A percentile compares a stretch with the other conserved stretches of the same genome.
These are phyloP conservation scores for Stomorhina lunata DNA, from an alignment of 2,888 invertebrate species.

Conservation along the genomic window DNA sequence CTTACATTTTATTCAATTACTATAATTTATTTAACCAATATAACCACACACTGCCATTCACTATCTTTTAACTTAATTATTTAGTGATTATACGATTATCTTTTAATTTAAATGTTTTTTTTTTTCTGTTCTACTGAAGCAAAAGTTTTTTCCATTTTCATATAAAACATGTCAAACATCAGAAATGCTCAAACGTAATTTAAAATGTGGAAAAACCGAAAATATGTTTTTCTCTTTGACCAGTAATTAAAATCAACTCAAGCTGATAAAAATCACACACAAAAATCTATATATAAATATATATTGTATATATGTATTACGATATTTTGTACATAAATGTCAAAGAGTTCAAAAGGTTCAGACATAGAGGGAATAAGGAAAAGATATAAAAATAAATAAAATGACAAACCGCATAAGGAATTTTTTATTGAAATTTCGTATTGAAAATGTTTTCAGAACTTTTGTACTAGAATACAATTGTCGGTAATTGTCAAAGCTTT, in stretches of 20 bases:
- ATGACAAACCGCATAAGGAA: slow-evolving; percentile 41
- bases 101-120: slow-evolving; percentile 18
- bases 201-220: slow-evolving; percentile 22
- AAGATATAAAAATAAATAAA: slow-evolving; percentile 20
- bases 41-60: slow-evolving; percentile 21
- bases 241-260: slow-evolving; percentile 70
- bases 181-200: slow-evolving; percentile 29
- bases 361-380: not conserved
- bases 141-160: not conserved
- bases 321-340: slow-evolving; percentile 25
- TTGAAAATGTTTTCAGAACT: not conserved
- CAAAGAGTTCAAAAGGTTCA: slow-evolving; percentile 39
- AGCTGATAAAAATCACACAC: slow-evolving; percentile 65
- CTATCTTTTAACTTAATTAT: slow-evolving; percentile 42
- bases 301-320: too few relatives aligned
- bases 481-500: not conserved
- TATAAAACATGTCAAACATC: not conserved
- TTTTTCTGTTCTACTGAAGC: too few relatives aligned
- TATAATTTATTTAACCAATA: slow-evolving; percentile 35
- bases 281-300: slow-evolving; percentile 7
- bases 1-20: slow-evolving; percentile 8
- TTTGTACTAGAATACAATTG: not conserved
- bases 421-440: slow-evolving; percentile 23
- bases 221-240: slow-evolving; percentile 41
- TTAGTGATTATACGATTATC: slow-evolving; percentile 48